Evolutionary conservation across 2,888 invertebrate species (phyloP), one percentile per base, ranked within the genome.

Genomic region (Branchellion lobata): DNA sequence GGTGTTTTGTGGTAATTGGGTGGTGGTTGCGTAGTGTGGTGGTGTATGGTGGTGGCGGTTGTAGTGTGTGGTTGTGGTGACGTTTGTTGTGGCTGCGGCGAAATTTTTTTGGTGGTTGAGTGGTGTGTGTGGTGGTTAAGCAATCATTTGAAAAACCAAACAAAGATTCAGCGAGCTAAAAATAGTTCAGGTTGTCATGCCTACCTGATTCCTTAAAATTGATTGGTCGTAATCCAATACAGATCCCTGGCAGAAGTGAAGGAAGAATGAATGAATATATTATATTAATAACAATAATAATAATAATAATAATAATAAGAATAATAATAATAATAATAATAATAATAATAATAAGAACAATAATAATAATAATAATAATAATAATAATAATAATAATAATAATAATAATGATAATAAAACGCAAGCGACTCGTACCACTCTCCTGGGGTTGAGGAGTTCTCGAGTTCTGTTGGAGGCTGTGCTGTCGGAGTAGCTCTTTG

Each of bases 191-290:
- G 8, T 47, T 8, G 8, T 14, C 47, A 14, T 14, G 47, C 47
- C 8, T 18, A 57, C 61, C 61, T 57, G 61, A n/a, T 57, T 18
- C 61, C 61, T 57, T n/a, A 57, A 5, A n/a, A 57, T 24, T 18
- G 61, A 57, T n/a, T 57, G 61, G n/a, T 57, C 61, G 24, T 57
- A 57, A n/a, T 57, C 61, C 61, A 57, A 24, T 3, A 57, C 21
- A n/a, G 61, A 57, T 18, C 61, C 61, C 61, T 57, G 61, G 11
- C n/a, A n/a, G n/a, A n/a, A n/a, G n/a, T n/a, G n/a, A n/a, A n/a
- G n/a, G n/a, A n/a, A n/a, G n/a, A n/a, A n/a, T n/a, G n/a, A n/a
- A n/a, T n/a, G n/a, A n/a, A n/a, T n/a, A n/a, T n/a, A n/a, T 57
- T 3, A 57, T 57, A 24, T 3, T 57, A 24, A n/a, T 24, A 5